Evolutionary conservation across 1,140 invertebrate species (phyloP), one percentile per base, ranked within the genome.

Genomic region (Drosophila bocki): DNA sequence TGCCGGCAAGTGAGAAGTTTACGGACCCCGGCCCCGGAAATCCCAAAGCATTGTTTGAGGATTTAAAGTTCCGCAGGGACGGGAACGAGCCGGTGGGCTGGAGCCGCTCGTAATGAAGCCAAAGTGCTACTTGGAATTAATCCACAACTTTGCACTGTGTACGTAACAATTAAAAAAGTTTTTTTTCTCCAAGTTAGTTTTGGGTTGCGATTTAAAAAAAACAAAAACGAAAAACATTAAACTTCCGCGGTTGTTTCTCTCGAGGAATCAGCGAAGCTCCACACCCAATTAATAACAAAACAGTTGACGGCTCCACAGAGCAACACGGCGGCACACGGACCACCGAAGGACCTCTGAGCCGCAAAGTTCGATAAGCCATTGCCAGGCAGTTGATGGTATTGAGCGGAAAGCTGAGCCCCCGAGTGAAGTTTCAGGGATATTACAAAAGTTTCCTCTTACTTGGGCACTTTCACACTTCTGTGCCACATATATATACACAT

Each of bases 371-470:
- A 78, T 78, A 79, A 79, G 76, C 76, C 76, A 79, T 79, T 78
- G 58, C 54, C 62, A 33, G 53, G 35, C 64, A 63, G 59, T 64
- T 71, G 65, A 58, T 54, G 75, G 53, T 56, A 79, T 79, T 78
- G 76, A 54, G 56, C 53, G 44, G 35, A 72, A 72, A 72, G 54
- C 68, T 44, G 68, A 74, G 64, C 50, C 35, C 42, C 54, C 44
- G n/a, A 50, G 44, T 48, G 42, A 90, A 87, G 72, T 77, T 87
- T 75, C 77, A 63, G 50, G 77, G 65, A 87, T 87, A 87, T 87
- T 87, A 80, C 85, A 84, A 87, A 87, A 87, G 77, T 88, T 87
- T 80, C 50, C 59, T 51, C 53, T 54, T 68, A 71, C 76, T 75
- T 74, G 68, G 82, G 64, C 51, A 71, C 79, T 58, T 83, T 35